A percentile compares a stretch with the other conserved stretches of the same genome.
These are phyloP conservation scores for Tupiocoris notatus DNA, from an alignment of 2,888 invertebrate genomes.

Conservation along the genomic window DNA sequence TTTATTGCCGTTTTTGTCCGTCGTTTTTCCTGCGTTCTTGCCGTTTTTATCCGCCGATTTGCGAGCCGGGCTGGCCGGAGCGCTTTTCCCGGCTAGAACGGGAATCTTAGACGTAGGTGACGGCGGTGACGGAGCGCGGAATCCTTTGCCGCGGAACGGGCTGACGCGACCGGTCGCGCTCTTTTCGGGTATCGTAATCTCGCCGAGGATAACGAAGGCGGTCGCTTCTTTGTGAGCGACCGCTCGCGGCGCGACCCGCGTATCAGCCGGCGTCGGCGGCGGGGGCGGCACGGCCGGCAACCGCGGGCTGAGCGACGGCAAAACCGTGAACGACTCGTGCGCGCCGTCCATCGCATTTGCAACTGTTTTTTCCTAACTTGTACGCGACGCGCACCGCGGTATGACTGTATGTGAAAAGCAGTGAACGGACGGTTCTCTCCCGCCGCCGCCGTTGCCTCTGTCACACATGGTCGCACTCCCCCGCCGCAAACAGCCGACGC, in stretches of 20 bases:
- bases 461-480: neutral
- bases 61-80: slow-evolving; percentile 54
- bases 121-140: slow-evolving; percentile 41
- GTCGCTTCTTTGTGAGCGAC: slow-evolving; percentile 52
- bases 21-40: neutral
- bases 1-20: slow-evolving; percentile 49
- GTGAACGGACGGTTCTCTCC: neutral
- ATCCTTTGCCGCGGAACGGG: slow-evolving; percentile 61
- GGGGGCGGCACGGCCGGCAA: slow-evolving; percentile 49
- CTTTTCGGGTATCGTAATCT: slow-evolving; percentile 52
- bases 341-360: neutral
- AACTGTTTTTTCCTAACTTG: neutral
- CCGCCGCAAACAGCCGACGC: neutral
- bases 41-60: slow-evolving; percentile 16
- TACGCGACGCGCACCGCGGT: neutral
- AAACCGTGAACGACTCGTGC: slow-evolving; percentile 48
- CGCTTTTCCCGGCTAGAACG: slow-evolving; percentile 55
- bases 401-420: neutral
- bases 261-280: slow-evolving; percentile 48
- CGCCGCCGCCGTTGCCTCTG: neutral
- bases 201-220: slow-evolving; percentile 69
- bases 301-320: slow-evolving; percentile 48
- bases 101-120: slow-evolving; percentile 18
- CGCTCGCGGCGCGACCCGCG: slow-evolving; percentile 48
- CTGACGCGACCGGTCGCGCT: slow-evolving; percentile 57